A percentile compares a stretch with the other conserved stretches of the same genome.
Conservation (phyloP, 2,888 invertebrate genomes). For the Phasia obesa region DNA sequence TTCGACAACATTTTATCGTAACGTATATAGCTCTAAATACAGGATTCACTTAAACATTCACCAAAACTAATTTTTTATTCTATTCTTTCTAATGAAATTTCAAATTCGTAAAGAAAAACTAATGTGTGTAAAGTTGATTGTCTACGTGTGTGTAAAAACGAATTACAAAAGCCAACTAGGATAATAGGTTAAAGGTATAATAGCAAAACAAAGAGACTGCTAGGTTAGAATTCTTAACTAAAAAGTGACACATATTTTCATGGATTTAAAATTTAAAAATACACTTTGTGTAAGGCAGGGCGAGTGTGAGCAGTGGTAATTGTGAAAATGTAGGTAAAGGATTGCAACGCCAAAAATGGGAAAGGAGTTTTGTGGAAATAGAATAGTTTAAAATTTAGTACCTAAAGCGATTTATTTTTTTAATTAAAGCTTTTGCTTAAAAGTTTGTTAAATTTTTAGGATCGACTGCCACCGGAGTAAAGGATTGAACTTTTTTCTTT, state of each 20-base stretch:
- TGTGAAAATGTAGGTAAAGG: neutral
- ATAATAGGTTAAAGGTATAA: constrained; percentile 56
- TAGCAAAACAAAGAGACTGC: constrained; percentile 27
- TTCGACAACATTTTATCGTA: constrained; percentile 14
- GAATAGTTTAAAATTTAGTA: constrained; percentile 43
- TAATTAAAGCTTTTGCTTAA: constrained; percentile 29
- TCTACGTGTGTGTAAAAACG: neutral
- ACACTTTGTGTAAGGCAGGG: neutral
- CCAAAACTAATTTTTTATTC: constrained; percentile 20
- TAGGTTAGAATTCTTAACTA: too few species aligned
- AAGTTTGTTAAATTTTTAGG: constrained; percentile 3
- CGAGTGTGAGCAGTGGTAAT: neutral
- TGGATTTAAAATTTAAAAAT: constrained; percentile 30
- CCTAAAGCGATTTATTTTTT: constrained; percentile 47
- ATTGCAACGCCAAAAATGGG: constrained; percentile 19
- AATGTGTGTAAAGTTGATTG: neutral
- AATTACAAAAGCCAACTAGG: constrained; percentile 60
- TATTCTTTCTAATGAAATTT: constrained; percentile 61
- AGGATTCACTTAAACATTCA: constrained; percentile 21
- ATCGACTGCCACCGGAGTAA: neutral
- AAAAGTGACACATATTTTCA: constrained; percentile 60
- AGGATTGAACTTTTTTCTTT: neutral
- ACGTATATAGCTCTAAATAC: constrained; percentile 17
- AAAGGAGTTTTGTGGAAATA: constrained; percentile 31
- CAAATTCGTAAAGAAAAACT: constrained; percentile 57